Base-by-base conservation (phyloP, 92 coral and sea anemone genomes). In the Phymanthus crucifer region DNA sequence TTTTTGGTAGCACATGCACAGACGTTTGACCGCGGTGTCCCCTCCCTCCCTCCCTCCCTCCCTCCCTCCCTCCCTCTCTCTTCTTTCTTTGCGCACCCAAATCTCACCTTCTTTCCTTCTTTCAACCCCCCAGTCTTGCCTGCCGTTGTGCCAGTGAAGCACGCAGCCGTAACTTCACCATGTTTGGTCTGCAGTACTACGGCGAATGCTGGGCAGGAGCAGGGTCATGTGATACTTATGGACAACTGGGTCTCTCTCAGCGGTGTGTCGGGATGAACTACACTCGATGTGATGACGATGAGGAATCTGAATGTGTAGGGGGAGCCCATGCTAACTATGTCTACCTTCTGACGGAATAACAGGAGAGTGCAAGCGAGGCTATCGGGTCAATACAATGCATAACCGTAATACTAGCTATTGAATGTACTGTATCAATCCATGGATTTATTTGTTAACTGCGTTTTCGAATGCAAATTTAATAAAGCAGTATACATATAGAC, bases 151-250 rank as follows among this genome's bases (percentile, higher is more conserved):
- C 85, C 2, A 12, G 37, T n/a, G 64, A 67, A 57, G 89, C 89
- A 6, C 80, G 68, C 14, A 54, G 32, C 50, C 79, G 32, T 18
- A 86, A 88, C 40, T 88, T 73, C 75, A 43, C 48, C 12, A 61
- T 85, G 65, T 91, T 91, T 65, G 92, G 92, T 35, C 86, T 91
- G 8, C 95, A 91, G 73, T 91, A 78, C 81, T 91, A 82, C 36
- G 95, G 95, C 1, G 95, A 91, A 72, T 91, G 95, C 29, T 91
- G 95, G 95, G 88, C 83, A 4, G 95, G 95, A 21, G 77, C 52
- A 24, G 78, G 84, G 16, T 80, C 87, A 23, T 36, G 70, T 47
- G 81, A 73, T 27, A 85, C 79, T 13, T 89, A 78, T 29, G 78
- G 31, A 7, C 73, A 36, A 19, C 81, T 84, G 34, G 92, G 92